Base-by-base conservation (phyloP, 1,140 invertebrate species). In the Carposina sasakii region DNA sequence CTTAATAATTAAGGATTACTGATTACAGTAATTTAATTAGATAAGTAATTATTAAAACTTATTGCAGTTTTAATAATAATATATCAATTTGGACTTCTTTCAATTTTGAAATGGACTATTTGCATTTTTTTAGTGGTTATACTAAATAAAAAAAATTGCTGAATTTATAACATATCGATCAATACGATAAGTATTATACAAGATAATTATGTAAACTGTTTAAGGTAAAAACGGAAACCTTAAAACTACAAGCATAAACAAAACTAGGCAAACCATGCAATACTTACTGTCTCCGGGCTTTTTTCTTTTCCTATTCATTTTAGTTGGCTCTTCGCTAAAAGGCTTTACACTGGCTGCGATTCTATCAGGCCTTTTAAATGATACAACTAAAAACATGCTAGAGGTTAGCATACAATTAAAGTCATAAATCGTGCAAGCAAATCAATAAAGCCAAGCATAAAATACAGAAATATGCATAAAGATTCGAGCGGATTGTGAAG, bases 231-330 rank as follows among this genome's bases (percentile, higher is more conserved):
- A n/a, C n/a, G n/a, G n/a, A n/a, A n/a, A n/a, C n/a, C n/a, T n/a
- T n/a, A n/a, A n/a, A n/a, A n/a, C n/a, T n/a, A 44, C 19, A 42
- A 50, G 9, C 48, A 37, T 49, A 51, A 52, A 13, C 30, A 28
- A 26, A 54, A 17, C n/a, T n/a, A n/a, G n/a, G n/a, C n/a, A n/a
- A n/a, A 34, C 3, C 67, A 57, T 76, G 67, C 63, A 44, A 17
- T 66, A 87, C 88, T 87, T 87, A 92, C 91, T 90, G 76, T 88
- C 85, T 40, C 90, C 91, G 9, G 92, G 91, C 68, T 92, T 92
- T 85, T 93, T 93, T 70, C 91, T 85, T 85, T 93, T 93, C 77
- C 92, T 88, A 31, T 89, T 77, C 17, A 55, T 54, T 56, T 63
- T 77, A 16, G 66, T 52, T n/a, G 60, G 59, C 40, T 81, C 63